A percentile compares a stretch with the other conserved stretches of the same genome.
These are phyloP conservation scores for Nyctalus aviator DNA, from an alignment of 2,797 vertebrate genomes.

Conservation along the genomic window DNA sequence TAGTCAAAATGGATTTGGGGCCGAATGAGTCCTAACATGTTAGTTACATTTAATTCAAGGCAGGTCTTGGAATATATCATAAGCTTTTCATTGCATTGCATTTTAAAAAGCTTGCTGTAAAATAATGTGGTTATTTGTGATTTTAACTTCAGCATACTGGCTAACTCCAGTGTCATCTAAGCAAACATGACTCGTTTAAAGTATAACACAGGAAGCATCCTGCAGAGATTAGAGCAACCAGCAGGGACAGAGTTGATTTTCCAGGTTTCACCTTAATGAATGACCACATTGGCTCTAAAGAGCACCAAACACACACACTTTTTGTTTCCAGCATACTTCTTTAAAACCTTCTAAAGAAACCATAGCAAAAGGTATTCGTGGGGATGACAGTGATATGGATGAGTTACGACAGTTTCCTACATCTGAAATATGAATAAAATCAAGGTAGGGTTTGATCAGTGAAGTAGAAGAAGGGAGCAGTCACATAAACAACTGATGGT, in stretches of 20 bases:
- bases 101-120: constrained; percentile 45
- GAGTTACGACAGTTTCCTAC: constrained; percentile 72
- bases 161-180: constrained; percentile 33
- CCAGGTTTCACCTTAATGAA: constrained; percentile 26
- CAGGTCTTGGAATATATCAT: constrained; percentile 8
- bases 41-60: constrained; percentile 61
- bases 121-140: constrained; percentile 19
- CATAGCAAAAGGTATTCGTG: neutral
- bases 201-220: neutral
- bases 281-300: neutral
- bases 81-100: constrained; percentile 47
- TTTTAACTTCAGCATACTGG: neutral
- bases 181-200: constrained; percentile 2
- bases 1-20: constrained; percentile 59
- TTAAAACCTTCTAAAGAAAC: constrained; percentile 10
- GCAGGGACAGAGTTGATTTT: neutral
- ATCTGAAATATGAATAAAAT: constrained; percentile 74
- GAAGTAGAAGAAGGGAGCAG: constrained; percentile 41
- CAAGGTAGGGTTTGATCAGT: constrained; percentile 73
- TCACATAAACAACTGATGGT: constrained; percentile 51
- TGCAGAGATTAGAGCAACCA: neutral
- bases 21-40: constrained; percentile 63
- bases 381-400: constrained; percentile 64
- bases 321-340: neutral
- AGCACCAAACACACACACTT: neutral